A percentile compares a stretch with the other conserved stretches of the same genome.
phyloP scores from a whole-genome alignment of 2,888 invertebrate species.

The Atethmia centrago region DNA sequence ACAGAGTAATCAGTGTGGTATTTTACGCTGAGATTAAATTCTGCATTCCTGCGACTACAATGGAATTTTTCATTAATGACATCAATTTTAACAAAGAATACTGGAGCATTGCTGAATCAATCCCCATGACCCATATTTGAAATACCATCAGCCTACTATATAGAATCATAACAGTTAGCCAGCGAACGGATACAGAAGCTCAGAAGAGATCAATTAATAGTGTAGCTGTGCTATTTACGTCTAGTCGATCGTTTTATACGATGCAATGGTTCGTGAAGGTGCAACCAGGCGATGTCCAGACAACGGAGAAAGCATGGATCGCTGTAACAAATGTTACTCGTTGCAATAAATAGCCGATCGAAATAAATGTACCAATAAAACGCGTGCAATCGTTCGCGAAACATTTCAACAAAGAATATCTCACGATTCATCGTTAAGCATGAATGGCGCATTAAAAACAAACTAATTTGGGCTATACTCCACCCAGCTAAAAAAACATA shows the following conservation, averaged over 20 bases:
- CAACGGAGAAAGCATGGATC: slow-evolving; percentile 77
- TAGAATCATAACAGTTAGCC: slow-evolving; percentile 23
- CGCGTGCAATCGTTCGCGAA: slow-evolving; percentile 6
- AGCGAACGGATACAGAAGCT: slow-evolving; percentile 49
- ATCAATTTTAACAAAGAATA: slow-evolving; percentile 64
- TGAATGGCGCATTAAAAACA: slow-evolving; percentile 24
- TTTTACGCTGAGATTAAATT: slow-evolving; percentile 73
- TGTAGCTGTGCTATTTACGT: slow-evolving; percentile 74
- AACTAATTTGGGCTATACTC: slow-evolving; percentile 7
- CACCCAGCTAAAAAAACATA: background rate
- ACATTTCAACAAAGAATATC: slow-evolving; percentile 38
- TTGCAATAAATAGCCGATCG: slow-evolving; percentile 70
- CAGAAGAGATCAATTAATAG: slow-evolving; percentile 63
- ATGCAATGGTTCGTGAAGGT: slow-evolving; percentile 60
- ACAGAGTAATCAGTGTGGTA: slow-evolving; percentile 75
- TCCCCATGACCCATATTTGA: slow-evolving; percentile 27
- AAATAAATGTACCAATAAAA: slow-evolving; percentile 41
- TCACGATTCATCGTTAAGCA: slow-evolving; percentile 14
- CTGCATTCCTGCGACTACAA: slow-evolving; percentile 65
- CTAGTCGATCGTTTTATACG: slow-evolving; percentile 56
- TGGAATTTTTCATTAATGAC: slow-evolving; percentile 66
- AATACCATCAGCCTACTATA: slow-evolving; percentile 32
- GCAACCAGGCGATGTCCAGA: slow-evolving; percentile 63
- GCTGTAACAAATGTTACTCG: slow-evolving; percentile 72
- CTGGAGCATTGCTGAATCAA: slow-evolving; percentile 22